Conservation (phyloP, 2,888 invertebrate genomes). For the Gibbula magus region DNA sequence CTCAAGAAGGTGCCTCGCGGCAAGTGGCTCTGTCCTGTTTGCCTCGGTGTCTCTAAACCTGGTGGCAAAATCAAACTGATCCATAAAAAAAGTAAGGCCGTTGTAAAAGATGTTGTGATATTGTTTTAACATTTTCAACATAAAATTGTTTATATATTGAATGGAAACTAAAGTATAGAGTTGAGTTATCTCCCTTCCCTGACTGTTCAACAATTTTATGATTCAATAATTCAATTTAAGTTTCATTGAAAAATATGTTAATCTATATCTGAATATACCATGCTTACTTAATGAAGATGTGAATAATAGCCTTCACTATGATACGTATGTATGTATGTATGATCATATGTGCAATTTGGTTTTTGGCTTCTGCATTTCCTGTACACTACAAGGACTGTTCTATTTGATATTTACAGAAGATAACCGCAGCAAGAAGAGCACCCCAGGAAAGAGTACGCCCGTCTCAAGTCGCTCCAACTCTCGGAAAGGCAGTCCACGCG, state of each 20-base stretch:
- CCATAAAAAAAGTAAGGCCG: conserved; percentile 1
- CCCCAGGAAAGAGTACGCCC: conserved; percentile 5
- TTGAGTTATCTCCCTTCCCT: no score
- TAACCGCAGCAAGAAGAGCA: neutral
- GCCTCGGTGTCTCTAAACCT: conserved; percentile 55
- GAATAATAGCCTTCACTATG: no score
- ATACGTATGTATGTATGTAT: no score
- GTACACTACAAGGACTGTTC: neutral
- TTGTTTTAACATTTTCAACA: neutral
- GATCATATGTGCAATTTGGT: no score
- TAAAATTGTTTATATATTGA: no score
- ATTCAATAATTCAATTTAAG: no score
- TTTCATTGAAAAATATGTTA: no score
- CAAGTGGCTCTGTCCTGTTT: conserved; percentile 67
- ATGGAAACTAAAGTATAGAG: no score
- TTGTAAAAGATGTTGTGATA: neutral
- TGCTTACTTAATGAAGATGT: no score
- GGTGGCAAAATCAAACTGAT: conserved; percentile 55
- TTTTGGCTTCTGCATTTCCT: no score
- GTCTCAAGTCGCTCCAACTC: conserved; percentile 41
- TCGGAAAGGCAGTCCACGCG: conserved; percentile 56
- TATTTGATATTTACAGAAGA: neutral
- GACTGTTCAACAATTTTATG: no score
- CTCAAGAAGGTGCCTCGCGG: conserved; percentile 66
- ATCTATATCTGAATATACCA: no score